phyloP scores from a whole-genome alignment of 2,888 invertebrate genomes.

The Falcaria lacertinaria region DNA sequence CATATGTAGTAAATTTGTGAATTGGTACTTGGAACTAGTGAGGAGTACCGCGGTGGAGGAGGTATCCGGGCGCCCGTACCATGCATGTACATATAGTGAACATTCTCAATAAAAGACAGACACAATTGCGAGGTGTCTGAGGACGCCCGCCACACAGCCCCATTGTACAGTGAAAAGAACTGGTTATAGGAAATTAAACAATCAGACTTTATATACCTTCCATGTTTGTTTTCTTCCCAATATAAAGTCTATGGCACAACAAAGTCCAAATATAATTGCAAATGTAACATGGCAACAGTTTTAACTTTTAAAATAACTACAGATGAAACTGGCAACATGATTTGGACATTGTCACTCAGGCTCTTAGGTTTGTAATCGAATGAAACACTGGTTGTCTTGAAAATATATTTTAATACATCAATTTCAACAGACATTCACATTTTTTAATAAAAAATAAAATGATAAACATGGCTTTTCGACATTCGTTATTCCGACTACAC shows the following conservation, averaged over 20 bases:
- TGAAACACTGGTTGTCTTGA: conserved; percentile 54
- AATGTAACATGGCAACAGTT: too few species aligned
- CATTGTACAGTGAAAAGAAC: conserved; percentile 53
- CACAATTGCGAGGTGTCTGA: conserved; percentile 19
- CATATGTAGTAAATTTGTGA: conserved; percentile 25
- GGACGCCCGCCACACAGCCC: conserved; percentile 21
- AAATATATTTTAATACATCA: conserved; percentile 77
- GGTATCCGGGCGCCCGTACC: not conserved
- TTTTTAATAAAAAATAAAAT: conserved; percentile 59
- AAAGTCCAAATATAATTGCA: too few species aligned
- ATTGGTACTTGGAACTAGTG: not conserved
- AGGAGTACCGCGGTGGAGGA: not conserved
- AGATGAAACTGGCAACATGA: not conserved
- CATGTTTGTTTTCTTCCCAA: conserved; percentile 35
- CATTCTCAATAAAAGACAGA: conserved; percentile 31
- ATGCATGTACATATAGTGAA: conserved; percentile 52
- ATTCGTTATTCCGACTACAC: conserved; percentile 40
- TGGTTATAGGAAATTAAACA: conserved; percentile 60
- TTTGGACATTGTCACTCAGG: not conserved
- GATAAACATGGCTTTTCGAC: conserved; percentile 43
- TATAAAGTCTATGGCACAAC: not conserved
- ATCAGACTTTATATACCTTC: conserved; percentile 69
- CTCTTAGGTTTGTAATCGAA: conserved; percentile 12
- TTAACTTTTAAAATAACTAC: too few species aligned
- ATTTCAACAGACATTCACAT: conserved; percentile 71